Conservation (phyloP, 1,140 invertebrate species). For the Liolophura sinensis region DNA sequence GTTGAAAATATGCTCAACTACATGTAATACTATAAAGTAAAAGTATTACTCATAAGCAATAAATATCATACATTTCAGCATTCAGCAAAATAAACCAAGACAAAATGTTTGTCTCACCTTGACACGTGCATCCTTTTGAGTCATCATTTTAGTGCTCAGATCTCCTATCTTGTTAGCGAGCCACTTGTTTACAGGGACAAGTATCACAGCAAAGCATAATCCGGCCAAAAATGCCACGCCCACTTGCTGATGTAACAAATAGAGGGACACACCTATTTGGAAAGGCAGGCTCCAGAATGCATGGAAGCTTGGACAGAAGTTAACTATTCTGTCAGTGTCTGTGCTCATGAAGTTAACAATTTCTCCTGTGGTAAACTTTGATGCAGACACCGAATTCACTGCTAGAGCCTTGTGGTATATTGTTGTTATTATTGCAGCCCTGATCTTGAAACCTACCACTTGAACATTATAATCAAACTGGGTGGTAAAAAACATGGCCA, state of each 20-base stretch:
- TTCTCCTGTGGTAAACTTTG: slow-evolving; percentile 76
- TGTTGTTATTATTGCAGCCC: slow-evolving; percentile 78
- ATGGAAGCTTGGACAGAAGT: slow-evolving; percentile 95
- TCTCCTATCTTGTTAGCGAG: slow-evolving; percentile 86
- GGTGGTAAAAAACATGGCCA: slow-evolving; percentile 75
- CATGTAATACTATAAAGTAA: too few relatives aligned
- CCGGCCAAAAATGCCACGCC: slow-evolving; percentile 90
- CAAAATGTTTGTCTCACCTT: slow-evolving; percentile 59
- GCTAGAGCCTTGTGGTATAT: slow-evolving; percentile 81
- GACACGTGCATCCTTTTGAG: slow-evolving; percentile 87
- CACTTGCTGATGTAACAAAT: slow-evolving; percentile 70
- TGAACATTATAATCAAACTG: slow-evolving; percentile 93
- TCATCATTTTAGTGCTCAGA: slow-evolving; percentile 87
- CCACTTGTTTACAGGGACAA: slow-evolving; percentile 93
- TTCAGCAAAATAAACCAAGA: background rate
- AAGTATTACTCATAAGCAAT: too few relatives aligned
- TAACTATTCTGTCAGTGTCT: slow-evolving; percentile 92
- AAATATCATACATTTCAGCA: too few relatives aligned
- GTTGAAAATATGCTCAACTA: too few relatives aligned
- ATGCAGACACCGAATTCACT: slow-evolving; percentile 38
- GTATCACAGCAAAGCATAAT: slow-evolving; percentile 78
- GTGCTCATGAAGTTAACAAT: slow-evolving; percentile 97
- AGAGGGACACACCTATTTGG: slow-evolving; percentile 63
- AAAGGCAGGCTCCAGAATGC: slow-evolving; percentile 95
- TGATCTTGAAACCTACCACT: slow-evolving; percentile 83